Evolutionary conservation across 2,888 invertebrate genomes (phyloP).

Genomic region (Melipona bicolor): DNA sequence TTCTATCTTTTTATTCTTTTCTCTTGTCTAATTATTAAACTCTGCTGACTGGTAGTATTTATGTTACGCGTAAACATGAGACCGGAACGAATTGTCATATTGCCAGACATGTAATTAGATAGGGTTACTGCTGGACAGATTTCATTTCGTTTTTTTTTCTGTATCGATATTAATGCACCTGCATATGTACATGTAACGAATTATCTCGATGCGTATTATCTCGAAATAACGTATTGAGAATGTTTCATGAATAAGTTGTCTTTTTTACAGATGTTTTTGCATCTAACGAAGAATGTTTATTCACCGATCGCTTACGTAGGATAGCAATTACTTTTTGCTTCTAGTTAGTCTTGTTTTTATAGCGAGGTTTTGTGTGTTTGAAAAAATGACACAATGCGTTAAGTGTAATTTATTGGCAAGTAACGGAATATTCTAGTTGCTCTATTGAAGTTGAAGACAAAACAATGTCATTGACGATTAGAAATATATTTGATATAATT

Average conservation of each 20-base stretch:
- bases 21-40: slow-evolving; percentile 33
- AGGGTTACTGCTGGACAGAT: background rate
- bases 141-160: background rate
- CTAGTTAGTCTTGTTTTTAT: background rate
- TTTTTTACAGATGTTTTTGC: slow-evolving; percentile 3
- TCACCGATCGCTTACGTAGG: slow-evolving; percentile 27
- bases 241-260: background rate
- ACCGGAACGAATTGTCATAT: slow-evolving; percentile 45
- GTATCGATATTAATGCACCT: background rate
- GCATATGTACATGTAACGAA: background rate
- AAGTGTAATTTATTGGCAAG: slow-evolving; percentile 12
- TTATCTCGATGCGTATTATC: background rate
- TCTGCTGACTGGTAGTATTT: slow-evolving; percentile 39
- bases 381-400: background rate
- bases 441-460: background rate
- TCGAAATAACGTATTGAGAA: background rate
- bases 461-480: background rate
- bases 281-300: slow-evolving; percentile 3
- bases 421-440: background rate
- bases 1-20: slow-evolving; percentile 27
- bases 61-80: slow-evolving; percentile 51
- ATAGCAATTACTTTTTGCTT: slow-evolving; percentile 41
- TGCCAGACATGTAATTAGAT: slow-evolving; percentile 67
- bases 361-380: background rate
- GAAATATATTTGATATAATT: background rate